These are phyloP conservation scores for Astropecten irregularis DNA, from an alignment of 53 echinoderm and acorn worm species.

Conservation along the genomic window DNA sequence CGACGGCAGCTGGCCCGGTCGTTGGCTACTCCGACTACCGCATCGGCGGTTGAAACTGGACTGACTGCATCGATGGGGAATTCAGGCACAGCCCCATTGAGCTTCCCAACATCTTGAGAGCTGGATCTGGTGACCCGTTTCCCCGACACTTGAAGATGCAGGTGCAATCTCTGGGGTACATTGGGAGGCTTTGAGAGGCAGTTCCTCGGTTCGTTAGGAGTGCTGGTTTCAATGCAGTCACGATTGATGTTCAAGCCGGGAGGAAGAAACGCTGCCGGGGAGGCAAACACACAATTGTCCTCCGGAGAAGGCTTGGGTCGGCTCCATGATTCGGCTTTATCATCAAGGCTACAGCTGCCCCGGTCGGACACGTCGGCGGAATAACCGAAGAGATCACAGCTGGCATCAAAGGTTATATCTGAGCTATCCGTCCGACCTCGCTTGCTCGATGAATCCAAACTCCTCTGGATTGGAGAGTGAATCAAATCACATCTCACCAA, in stretches of 20 bases:
- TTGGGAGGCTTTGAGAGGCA: not conserved
- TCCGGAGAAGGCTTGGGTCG: no score
- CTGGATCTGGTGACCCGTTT: slow-evolving; percentile 10
- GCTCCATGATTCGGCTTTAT: not conserved
- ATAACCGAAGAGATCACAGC: slow-evolving; percentile 20
- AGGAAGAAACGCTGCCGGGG: not conserved
- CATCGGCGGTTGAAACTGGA: not conserved
- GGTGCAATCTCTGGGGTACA: not conserved
- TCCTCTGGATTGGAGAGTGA: slow-evolving; percentile 30
- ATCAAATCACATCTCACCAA: not conserved
- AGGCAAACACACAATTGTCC: slow-evolving; percentile 19
- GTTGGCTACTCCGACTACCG: not conserved
- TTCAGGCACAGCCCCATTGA: not conserved
- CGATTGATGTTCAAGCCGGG: not conserved
- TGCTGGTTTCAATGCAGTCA: slow-evolving; percentile 4
- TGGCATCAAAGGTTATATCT: not conserved
- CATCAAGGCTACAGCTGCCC: not conserved
- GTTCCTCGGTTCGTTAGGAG: not conserved
- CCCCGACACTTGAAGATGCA: not conserved
- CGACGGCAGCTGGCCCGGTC: slow-evolving; percentile 6
- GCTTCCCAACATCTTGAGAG: not conserved
- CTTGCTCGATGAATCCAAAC: slow-evolving; percentile 8
- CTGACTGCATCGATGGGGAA: not conserved
- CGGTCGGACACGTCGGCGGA: not conserved
- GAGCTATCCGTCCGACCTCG: slow-evolving; percentile 2